These are phyloP conservation scores for Macropis europaea DNA, from an alignment of 2,888 invertebrate genomes.

Conservation along the genomic window DNA sequence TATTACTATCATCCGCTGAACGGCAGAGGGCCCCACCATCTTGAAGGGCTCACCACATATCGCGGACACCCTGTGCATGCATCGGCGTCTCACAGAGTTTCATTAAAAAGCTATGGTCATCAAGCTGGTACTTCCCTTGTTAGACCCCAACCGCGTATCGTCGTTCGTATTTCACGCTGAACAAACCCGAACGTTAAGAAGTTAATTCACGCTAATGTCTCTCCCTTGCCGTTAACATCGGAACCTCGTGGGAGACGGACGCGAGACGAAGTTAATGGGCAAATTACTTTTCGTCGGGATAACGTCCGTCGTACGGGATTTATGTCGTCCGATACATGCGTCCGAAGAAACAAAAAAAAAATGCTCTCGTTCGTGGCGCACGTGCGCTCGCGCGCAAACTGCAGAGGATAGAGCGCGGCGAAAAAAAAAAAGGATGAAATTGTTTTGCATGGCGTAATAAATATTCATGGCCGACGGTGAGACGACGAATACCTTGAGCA, in stretches of 20 bases:
- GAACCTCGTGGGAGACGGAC: conserved; percentile 7
- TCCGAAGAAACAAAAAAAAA: not conserved
- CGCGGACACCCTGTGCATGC: too few relatives aligned
- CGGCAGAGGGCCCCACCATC: too few relatives aligned
- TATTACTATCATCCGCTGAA: too few relatives aligned
- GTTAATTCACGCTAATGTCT: conserved; percentile 33
- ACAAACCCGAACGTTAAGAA: not conserved
- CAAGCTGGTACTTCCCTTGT: too few relatives aligned
- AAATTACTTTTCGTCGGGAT: conserved; percentile 39
- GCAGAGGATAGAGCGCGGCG: not conserved
- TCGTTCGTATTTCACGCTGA: not conserved
- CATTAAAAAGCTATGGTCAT: too few relatives aligned
- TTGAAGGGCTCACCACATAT: too few relatives aligned
- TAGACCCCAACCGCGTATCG: not conserved
- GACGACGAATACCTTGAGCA: conserved; percentile 46
- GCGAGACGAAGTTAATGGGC: conserved; percentile 33
- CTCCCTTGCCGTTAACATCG: conserved; percentile 4
- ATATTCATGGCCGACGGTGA: conserved; percentile 64
- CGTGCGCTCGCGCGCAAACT: not conserved
- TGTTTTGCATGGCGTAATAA: conserved; percentile 60
- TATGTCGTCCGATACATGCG: conserved; percentile 2
- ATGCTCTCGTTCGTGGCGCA: not conserved
- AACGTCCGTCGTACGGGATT: conserved; percentile 8
- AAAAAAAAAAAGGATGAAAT: conserved; percentile 48
- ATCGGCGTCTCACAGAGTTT: too few relatives aligned